phyloP scores from a whole-genome alignment of 2,113 vertebrate species.

The Hepsetus odoe region DNA sequence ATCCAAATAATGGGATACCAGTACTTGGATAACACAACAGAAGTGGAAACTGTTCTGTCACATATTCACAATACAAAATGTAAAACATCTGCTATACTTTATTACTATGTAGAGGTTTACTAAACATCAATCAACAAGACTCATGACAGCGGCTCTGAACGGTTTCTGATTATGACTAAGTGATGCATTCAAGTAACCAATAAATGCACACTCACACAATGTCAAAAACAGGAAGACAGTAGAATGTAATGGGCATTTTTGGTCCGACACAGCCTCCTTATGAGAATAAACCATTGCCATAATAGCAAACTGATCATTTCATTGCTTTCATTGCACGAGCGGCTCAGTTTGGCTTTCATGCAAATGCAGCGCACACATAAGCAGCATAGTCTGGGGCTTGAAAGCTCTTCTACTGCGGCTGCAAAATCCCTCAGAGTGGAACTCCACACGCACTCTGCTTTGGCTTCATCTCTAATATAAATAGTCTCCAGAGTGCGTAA shows the following conservation, averaged over 20 bases:
- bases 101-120: constrained; percentile 2
- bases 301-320: constrained; percentile 57
- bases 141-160: constrained; percentile 1
- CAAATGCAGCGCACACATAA: constrained; percentile 54
- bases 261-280: constrained; percentile 58
- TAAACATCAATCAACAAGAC: neutral
- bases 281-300: constrained; percentile 54
- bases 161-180: constrained; percentile 55
- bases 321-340: constrained; percentile 60
- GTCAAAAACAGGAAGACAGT: constrained; percentile 59
- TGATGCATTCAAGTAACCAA: constrained; percentile 50
- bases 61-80: constrained; percentile 6
- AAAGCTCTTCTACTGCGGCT: constrained; percentile 62
- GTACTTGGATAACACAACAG: neutral
- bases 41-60: constrained; percentile 5
- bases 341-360: constrained; percentile 57
- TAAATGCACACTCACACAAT: constrained; percentile 44
- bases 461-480: constrained; percentile 56
- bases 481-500: constrained; percentile 53
- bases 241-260: constrained; percentile 63
- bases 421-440: constrained; percentile 54
- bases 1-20: neutral
- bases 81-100: neutral
- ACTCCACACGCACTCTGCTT: constrained; percentile 45
- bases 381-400: constrained; percentile 18